Evolutionary conservation across 2,113 vertebrate species (phyloP), one percentile per base, ranked within the genome.

Genomic region (Seriola dumerili): DNA sequence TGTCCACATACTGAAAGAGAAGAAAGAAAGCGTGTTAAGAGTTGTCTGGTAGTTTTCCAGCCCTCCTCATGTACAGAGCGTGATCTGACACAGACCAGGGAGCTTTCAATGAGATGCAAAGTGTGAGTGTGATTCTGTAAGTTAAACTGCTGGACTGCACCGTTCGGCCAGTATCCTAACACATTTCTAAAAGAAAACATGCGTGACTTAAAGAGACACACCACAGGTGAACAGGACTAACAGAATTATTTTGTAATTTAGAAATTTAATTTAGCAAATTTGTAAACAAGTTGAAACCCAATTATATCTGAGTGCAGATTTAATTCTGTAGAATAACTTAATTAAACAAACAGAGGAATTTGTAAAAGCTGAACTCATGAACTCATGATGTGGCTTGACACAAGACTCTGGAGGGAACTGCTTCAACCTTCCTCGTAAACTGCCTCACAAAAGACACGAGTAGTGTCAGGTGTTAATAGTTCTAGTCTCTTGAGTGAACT

Each of bases 1-100:
- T 97, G 95, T 99, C 98, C 95, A 97, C 97, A 85, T 97, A 97
- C 98, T 99, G 96, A 79, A 90, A 90, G 57, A 88, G 10, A 87
- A 58, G 8, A 78, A 8, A 79, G 58, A 50, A 54, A 72, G 4
- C 0, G 10, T 21, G 78, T 76, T 69, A 61, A 82, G 76, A 55
- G 48, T 79, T 32, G 80, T 9, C 8, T 44, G 19, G 21, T 17
- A 52, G 54, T 14, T 67, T 50, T 8, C 46, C 36, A 59, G 25
- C 12, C 32, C 34, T 29, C 12, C 7, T 29, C 3, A 6, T 10
- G 4, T 38, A 9, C 17, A 32, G 52, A 46, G 29, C 10, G 34
- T 6, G 23, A 63, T 21, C 29, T 17, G 55, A 69, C 54, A 54
- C 40, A 62, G 4, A 68, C 36, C 36, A 17, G 61, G 21, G 42